Percentiles rank a stretch among this genome's conserved stretches.
phyloP scores from a whole-genome alignment of 2,797 vertebrate genomes.

The Rhinichthys osculus region DNA sequence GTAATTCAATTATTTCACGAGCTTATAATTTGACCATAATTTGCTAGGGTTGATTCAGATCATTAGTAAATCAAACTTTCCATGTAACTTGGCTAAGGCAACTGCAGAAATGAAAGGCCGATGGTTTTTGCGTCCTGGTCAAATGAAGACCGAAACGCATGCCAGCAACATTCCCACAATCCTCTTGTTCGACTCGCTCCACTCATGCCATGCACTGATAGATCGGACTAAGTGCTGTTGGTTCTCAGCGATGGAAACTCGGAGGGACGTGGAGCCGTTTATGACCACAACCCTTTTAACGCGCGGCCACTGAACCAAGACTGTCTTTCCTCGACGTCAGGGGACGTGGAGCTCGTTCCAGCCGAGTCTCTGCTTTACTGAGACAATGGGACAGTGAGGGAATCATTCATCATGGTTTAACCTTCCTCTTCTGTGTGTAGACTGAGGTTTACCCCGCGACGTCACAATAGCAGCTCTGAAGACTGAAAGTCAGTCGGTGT shows the following conservation, averaged over 20 bases:
- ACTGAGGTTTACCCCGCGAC: conserved; percentile 21
- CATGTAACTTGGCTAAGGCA: conserved; percentile 60
- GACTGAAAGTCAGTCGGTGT: neutral
- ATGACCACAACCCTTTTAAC: conserved; percentile 72
- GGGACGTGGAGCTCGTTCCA: conserved; percentile 66
- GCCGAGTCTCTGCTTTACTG: conserved; percentile 67
- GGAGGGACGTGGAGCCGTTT: conserved; percentile 54
- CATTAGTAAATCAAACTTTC: conserved; percentile 64
- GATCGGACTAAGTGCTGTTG: conserved; percentile 48
- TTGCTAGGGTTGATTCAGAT: conserved; percentile 62
- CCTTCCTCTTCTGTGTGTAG: conserved; percentile 30
- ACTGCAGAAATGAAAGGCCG: conserved; percentile 53
- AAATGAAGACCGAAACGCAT: conserved; percentile 46
- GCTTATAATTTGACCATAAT: conserved; percentile 62
- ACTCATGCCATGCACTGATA: conserved; percentile 55
- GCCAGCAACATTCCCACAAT: conserved; percentile 55
- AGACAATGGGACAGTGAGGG: conserved; percentile 60
- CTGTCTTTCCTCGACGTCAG: conserved; percentile 68
- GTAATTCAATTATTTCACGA: conserved; percentile 59
- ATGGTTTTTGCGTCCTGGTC: conserved; percentile 54
- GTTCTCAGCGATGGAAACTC: conserved; percentile 58
- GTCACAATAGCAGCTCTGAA: neutral
- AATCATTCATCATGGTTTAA: conserved; percentile 58
- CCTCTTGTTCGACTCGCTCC: conserved; percentile 49
- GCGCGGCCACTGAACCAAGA: conserved; percentile 70